Base-by-base conservation (phyloP, 1,140 invertebrate genomes). In the Ceratosolen solmsi region DNA sequence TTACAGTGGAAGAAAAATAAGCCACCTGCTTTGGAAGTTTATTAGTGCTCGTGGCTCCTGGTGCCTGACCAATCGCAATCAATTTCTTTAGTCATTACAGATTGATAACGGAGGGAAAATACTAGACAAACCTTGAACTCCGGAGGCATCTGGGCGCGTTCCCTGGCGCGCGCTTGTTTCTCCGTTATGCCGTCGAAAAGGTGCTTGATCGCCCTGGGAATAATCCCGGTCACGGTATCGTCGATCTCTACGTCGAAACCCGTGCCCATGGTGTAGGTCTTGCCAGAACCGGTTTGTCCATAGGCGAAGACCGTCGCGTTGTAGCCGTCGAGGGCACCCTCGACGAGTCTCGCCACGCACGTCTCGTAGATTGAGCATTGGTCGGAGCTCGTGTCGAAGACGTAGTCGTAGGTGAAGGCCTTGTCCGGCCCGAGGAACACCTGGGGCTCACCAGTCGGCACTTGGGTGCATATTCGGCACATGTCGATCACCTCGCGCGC, bases 231-330 rank as follows among this genome's bases (percentile, higher is more conserved):
- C 25, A 91, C 82, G 63, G 58, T 81, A 5, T 95, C 93, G 33
- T 93, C 92, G 8, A 94, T 89, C 80, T 96, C 95, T 4, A 97
- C 93, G 86, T 99, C 98, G 91, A 99, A 99, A 0, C 97, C 98
- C 11, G 98, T 99, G 30, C 99, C 99, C 99, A 99, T 99, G 0
- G 98, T 98, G 89, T 98, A 99, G 0, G 99, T 99, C 93, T 99
- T 99, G 0, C 98, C 99, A 30, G 96, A 97, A 0, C 98, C 98
- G 68, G 98, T 99, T 94, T 98, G 98, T 81, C 98, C 98, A 92
- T 99, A 99, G 0, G 98, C 98, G 58, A 99, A 92, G 36, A 99
- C 96, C 8, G 98, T 99, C 9, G 98, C 97, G 92, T 99, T 99
- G 90, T 97, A 98, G 27, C 97, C 97, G 85, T 97, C 94, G n/a